Evolutionary conservation across 2,113 vertebrate species (phyloP), one percentile per base, ranked within the genome.

Genomic region (Sprattus sprattus): DNA sequence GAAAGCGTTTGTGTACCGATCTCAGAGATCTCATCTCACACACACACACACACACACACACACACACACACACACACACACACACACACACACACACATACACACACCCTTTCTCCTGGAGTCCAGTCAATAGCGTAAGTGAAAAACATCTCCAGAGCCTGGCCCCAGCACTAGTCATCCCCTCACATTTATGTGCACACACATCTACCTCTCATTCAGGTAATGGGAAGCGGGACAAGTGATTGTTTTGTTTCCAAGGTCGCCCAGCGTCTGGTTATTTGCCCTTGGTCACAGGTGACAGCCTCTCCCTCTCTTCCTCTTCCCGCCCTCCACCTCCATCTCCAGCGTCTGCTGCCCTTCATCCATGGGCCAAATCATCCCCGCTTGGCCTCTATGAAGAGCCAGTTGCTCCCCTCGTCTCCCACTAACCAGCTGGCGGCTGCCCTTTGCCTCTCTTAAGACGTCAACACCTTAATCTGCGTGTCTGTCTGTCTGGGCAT

Each of bases 1-100:
- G 9, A 6, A 7, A 6, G n/a, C 8, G 64, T 81, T 22, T 83
- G 83, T 85, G 81, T 88, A 67, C 52, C 84, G 71, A 78, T 78
- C 71, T 78, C 71, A 16, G 71, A 78, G 22, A 13, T 10, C 39
- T 78, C 71, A 78, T 11, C 71, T 78, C 71, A 44, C 18, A 6
- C 4, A 54, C 18, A 60, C 6, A 18, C 6, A 20, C 6, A 60
- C 54, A 22, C 54, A 57, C 18, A 57, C n/a, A n/a, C n/a, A n/a
- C n/a, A n/a, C n/a, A 5, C 64, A 28, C 64, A 10, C 46, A 81
- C 57, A 64, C 81, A 54, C 6, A 46, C 15, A 67, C 20, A n/a
- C 54, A 67, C 32, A 13, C 52, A 84, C 54, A 44, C 54, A 49
- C 83, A 25, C 67, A 75, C 28, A 75, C 82, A 83, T 18, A 45